Evolutionary conservation across 37 sponge, comb jelly and placozoan species (phyloP), one percentile per base, ranked within the genome.

Genomic region (Oopsacas minuta): DNA sequence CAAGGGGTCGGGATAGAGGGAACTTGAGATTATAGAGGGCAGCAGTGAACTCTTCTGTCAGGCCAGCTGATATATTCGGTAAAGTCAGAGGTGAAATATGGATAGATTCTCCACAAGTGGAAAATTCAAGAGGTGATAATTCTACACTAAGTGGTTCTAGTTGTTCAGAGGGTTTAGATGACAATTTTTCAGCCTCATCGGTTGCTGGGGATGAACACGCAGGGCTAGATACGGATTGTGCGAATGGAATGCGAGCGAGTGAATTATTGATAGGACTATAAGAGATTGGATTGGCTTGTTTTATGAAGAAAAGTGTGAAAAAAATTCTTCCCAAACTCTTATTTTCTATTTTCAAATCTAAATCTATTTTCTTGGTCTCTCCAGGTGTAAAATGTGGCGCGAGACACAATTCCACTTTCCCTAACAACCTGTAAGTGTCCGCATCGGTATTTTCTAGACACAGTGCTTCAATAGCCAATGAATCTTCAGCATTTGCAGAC

Each of bases 271-370:
- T 3, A 5, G 75, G 75, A n/a, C 75, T 61, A n/a, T n/a, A n/a
- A n/a, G n/a, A n/a, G n/a, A n/a, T n/a, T 34, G 22, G 75, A 12
- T 61, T 61, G 75, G 75, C 75, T 12, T 7, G 75, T 61, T 61
- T 61, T 10, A 61, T 5, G 75, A 61, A 61, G 75, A 61, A 61
- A n/a, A 61, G 75, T 25, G 75, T 61, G 75, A 61, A n/a, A 34
- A n/a, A 61, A n/a, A 61, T 10, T 3, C 75, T 10, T 3, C 75
- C 75, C 17, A 61, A 34, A 7, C 30, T 10, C 30, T 61, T 61
- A 25, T 61, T 25, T n/a, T 61, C 75, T n/a, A 10, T 7, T n/a
- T n/a, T 61, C 22, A 61, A 34, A n/a, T 61, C 75, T 25, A 61
- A 34, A 3, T 25, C 20, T 34, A 61, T 3, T 10, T n/a, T 10